phyloP scores from a whole-genome alignment of 1,140 invertebrate genomes.

The Brevipalpus yothersi region DNA sequence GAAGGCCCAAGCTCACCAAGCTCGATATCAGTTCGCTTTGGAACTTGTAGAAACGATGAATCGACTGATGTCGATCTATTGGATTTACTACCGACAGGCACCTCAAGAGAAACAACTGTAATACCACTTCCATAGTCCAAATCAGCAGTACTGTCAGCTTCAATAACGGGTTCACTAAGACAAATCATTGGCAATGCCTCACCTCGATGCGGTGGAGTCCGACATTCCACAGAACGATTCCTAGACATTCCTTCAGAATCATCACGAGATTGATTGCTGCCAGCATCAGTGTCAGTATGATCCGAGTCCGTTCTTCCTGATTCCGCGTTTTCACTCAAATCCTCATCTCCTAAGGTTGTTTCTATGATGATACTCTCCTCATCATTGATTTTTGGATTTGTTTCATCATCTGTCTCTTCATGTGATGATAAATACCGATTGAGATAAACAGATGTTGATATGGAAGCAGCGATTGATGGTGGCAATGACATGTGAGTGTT shows the following conservation, averaged over 20 bases:
- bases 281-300: not conserved
- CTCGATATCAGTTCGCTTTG: slow-evolving; percentile 15
- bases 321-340: too few species aligned
- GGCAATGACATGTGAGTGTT: not conserved
- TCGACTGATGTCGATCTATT: slow-evolving; percentile 11
- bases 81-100: slow-evolving; percentile 9
- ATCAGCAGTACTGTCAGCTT: not conserved
- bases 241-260: not conserved
- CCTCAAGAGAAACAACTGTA: slow-evolving; percentile 12
- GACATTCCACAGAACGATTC: not conserved
- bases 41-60: slow-evolving; percentile 26
- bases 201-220: not conserved
- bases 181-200: not conserved
- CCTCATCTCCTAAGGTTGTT: too few species aligned
- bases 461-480: slow-evolving; percentile 5
- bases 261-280: not conserved
- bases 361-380: too few species aligned
- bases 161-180: not conserved
- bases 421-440: not conserved
- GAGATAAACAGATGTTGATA: not conserved
- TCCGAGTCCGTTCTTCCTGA: too few species aligned
- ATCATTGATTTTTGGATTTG: too few species aligned
- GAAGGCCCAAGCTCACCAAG: slow-evolving; percentile 17
- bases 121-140: slow-evolving; percentile 16
- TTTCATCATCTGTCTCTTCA: too few species aligned